Base-by-base conservation (phyloP, 2,797 vertebrate species). In the Arrhamphus sclerolepis region DNA sequence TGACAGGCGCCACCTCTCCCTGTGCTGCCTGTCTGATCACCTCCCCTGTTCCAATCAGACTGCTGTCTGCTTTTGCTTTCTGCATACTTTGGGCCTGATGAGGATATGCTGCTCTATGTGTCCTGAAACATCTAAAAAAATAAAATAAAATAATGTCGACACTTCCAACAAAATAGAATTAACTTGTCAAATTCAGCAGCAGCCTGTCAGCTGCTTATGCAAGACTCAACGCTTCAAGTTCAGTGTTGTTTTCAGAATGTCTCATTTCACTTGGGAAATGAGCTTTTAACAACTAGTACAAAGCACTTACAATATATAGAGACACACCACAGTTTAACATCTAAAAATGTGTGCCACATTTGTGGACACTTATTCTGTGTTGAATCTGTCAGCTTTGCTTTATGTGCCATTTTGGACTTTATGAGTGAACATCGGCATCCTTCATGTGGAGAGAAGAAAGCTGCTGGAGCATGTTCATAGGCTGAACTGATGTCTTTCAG, bases 1-100 rank as follows among this genome's bases (percentile, higher is more conserved):
- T 78, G 87, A 87, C 85, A 73, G 84, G 79, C 87, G 79, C 82
- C 87, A 78, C 85, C 76, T 83, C 88, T 91, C 88, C 86, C 75
- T 73, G 78, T 80, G 88, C 80, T 51, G 84, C 81, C 89, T 85
- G 75, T 83, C 87, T 87, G 81, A 82, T 87, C 64, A 42, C 66
- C 59, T 66, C 64, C 73, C 79, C 81, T 73, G 51, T 77, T 81
- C 81, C 85, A 82, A 77, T 86, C 83, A 80, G 68, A 64, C 62
- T 56, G 72, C 70, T 42, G 69, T 60, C 83, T 78, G 85, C 87
- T 86, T 86, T 66, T 82, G 74, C 66, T 86, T 86, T 83, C 61
- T 59, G 52, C 73, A 54, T 41, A 34, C 41, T 53, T 44, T 24
- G 46, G 56, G 34, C 61, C 62, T 77, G 46, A 48, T 48, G 38